Evolutionary conservation across 2,888 invertebrate genomes (phyloP).

Genomic region (Graphium colonna): DNA sequence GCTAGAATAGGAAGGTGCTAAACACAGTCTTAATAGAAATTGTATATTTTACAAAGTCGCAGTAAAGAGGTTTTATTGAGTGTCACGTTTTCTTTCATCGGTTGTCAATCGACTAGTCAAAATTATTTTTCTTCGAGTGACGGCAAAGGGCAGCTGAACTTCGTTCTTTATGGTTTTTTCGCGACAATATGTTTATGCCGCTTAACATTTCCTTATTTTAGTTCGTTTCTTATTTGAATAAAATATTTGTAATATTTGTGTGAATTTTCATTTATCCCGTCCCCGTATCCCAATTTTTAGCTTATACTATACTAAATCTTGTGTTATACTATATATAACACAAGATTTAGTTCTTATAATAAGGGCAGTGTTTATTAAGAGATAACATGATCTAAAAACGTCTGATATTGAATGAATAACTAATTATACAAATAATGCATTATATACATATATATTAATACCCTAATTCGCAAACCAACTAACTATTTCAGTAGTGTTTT

Average conservation of each 20-base stretch:
- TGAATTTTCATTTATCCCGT: slow-evolving; percentile 40
- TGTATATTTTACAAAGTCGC: slow-evolving; percentile 30
- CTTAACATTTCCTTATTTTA: slow-evolving; percentile 69
- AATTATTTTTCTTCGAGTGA: slow-evolving; percentile 55
- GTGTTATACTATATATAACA: too few species aligned
- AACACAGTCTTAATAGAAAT: slow-evolving; percentile 34
- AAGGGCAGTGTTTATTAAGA: too few species aligned
- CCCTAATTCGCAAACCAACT: too few species aligned
- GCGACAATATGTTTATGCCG: slow-evolving; percentile 50
- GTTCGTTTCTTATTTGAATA: slow-evolving; percentile 72
- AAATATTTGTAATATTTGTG: slow-evolving; percentile 74
- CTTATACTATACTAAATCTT: too few species aligned
- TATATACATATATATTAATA: too few species aligned
- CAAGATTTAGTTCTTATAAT: too few species aligned
- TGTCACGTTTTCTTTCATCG: slow-evolving; percentile 31
- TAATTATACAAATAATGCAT: too few species aligned
- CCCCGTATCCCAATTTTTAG: not conserved
- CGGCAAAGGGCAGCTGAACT: slow-evolving; percentile 41
- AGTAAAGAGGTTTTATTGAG: slow-evolving; percentile 29
- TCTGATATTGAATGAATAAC: too few species aligned
- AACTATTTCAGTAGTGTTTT: too few species aligned
- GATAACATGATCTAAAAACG: too few species aligned
- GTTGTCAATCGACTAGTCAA: slow-evolving; percentile 64
- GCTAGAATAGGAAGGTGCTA: slow-evolving; percentile 58
- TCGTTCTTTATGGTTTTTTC: slow-evolving; percentile 45